A percentile compares a stretch with the other conserved stretches of the same genome.
Conservation (phyloP, 2,888 invertebrate species). For the Synanthedon tipuliformis region DNA sequence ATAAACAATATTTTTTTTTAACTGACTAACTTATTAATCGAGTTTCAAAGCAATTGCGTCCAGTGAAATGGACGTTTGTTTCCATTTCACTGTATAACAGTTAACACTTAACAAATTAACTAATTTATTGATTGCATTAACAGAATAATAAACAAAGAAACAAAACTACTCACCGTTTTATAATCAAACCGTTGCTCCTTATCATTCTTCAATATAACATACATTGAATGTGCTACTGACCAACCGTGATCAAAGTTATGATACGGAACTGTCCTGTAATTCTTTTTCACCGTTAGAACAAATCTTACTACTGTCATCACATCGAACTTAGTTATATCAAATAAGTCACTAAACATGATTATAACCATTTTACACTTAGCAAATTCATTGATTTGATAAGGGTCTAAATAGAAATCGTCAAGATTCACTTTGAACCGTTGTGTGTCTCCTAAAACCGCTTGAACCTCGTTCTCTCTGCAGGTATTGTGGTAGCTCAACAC, state of each 20-base stretch:
- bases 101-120: too few relatives aligned
- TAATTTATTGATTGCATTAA: too few relatives aligned
- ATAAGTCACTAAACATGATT: conserved; percentile 82
- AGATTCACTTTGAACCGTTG: conserved; percentile 29
- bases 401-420: conserved; percentile 77
- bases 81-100: not conserved
- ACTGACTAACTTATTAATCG: too few relatives aligned
- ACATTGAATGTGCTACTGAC: conserved; percentile 87
- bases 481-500: conserved; percentile 87
- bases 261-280: conserved; percentile 85
- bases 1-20: too few relatives aligned
- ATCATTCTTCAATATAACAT: conserved; percentile 74
- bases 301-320: conserved; percentile 76
- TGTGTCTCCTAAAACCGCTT: conserved; percentile 25
- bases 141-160: too few relatives aligned
- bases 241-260: conserved; percentile 92
- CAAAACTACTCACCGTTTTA: conserved; percentile 28
- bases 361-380: conserved; percentile 80
- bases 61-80: too few relatives aligned
- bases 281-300: conserved; percentile 84
- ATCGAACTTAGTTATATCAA: conserved; percentile 76
- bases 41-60: too few relatives aligned
- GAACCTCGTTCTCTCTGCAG: conserved; percentile 79
- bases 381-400: conserved; percentile 75
- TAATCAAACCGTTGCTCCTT: conserved; percentile 24